These are phyloP conservation scores for Barnardius zonarius DNA, from an alignment of 2,113 vertebrate species.

Conservation along the genomic window DNA sequence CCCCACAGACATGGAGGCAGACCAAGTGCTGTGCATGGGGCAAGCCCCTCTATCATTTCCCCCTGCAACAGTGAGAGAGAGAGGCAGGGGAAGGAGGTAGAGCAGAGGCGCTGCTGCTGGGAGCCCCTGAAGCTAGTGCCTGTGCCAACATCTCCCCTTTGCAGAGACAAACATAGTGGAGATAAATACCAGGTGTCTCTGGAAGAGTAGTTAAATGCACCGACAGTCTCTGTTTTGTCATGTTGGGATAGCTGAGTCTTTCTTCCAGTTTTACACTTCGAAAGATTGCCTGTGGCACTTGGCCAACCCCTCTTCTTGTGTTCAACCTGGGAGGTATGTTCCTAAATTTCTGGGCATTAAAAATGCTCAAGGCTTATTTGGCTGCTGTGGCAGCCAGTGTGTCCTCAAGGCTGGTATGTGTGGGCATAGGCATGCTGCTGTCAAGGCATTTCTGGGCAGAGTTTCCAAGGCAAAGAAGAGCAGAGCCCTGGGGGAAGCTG, in stretches of 20 bases:
- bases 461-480: neutral
- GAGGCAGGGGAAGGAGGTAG: neutral
- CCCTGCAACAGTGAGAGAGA: neutral
- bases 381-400: neutral
- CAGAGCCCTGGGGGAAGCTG: neutral
- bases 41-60: neutral
- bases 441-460: neutral
- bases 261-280: neutral
- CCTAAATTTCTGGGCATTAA: neutral
- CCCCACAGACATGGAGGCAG: neutral
- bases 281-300: neutral
- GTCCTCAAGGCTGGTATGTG: neutral
- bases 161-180: neutral
- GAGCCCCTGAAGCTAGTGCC: neutral
- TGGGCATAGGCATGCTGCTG: neutral
- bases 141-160: neutral
- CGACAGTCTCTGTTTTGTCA: neutral
- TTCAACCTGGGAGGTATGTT: neutral
- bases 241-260: neutral
- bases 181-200: conserved; percentile 37
- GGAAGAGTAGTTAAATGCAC: neutral
- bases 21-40: neutral
- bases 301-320: neutral
- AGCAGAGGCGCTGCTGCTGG: neutral
- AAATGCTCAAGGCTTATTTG: neutral